Evolutionary conservation across 2,888 invertebrate genomes (phyloP), one percentile per base, ranked within the genome.

Genomic region (Torymus texanus): DNA sequence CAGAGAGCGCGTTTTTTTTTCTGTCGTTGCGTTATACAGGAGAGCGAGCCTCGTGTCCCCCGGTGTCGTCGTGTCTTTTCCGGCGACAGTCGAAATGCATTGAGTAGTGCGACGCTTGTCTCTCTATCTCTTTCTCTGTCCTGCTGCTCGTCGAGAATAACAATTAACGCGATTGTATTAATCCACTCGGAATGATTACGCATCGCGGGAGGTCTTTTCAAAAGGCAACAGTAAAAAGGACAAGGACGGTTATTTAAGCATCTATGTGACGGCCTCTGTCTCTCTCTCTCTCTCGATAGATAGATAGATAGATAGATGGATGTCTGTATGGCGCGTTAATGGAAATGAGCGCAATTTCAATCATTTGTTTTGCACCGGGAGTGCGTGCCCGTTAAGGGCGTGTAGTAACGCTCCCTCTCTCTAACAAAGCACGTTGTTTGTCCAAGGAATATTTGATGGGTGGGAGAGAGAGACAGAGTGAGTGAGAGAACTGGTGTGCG

Each of bases 91-190:
- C 41, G 51, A 41, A 61, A 63, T 70, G 63, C 58, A 61, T 70
- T 18, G 78, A 68, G 74, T 78, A 21, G 63, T 55, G 53, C 61
- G 14, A 8, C 55, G n/a, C n/a, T 51, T 53, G 24, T n/a, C 53
- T n/a, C 18, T 62, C 21, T 8, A 16, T 62, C 62, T 56, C 59
- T 21, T 21, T 21, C 21, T 1, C 2, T 21, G 21, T 21, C 1
- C 21, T 2, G 2, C 21, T 56, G 65, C 61, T 8, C 10, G 41
- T 41, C 41, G 8, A 8, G 41, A 76, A 62, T 63, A 53, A 80
- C 74, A 75, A 78, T 74, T 67, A 66, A 61, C 66, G 58, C 58
- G 41, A 77, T 80, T 80, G 76, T 76, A 61, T 76, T 73, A 68
- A 80, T 67, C 61, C 72, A 80, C 76, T 80, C 53, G 29, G 53